These are phyloP conservation scores for Drosophila tsacasi DNA, from an alignment of 1,140 invertebrate species.

Conservation along the genomic window DNA sequence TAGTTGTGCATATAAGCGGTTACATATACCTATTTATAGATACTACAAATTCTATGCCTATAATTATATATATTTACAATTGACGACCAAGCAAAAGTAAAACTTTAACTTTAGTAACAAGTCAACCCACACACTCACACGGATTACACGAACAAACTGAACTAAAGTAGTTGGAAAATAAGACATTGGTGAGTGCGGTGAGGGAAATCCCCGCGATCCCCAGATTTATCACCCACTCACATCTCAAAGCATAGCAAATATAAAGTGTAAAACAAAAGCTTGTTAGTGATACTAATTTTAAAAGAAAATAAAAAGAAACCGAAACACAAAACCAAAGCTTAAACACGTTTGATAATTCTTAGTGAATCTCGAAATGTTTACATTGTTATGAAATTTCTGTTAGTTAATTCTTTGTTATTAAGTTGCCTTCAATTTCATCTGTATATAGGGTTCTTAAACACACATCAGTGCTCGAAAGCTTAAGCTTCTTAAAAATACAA, in stretches of 20 bases:
- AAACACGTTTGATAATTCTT: constrained; percentile 44
- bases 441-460: constrained; percentile 39
- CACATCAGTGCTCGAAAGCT: constrained; percentile 26
- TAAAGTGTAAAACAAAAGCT: constrained; percentile 53
- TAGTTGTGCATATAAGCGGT: constrained; percentile 46
- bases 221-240: constrained; percentile 22
- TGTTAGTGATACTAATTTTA: constrained; percentile 83
- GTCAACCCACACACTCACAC: constrained; percentile 37
- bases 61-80: constrained; percentile 64
- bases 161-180: constrained; percentile 40
- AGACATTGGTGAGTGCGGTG: constrained; percentile 29
- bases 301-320: constrained; percentile 27
- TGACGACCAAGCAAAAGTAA: constrained; percentile 80
- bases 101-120: constrained; percentile 73
- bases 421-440: constrained; percentile 32
- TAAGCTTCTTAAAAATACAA: constrained; percentile 29
- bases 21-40: constrained; percentile 34
- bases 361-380: constrained; percentile 42
- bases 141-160: constrained; percentile 27
- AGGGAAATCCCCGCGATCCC: not conserved
- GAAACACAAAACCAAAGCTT: constrained; percentile 22
- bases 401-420: constrained; percentile 27
- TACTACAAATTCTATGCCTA: constrained; percentile 63
- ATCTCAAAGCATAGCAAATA: constrained; percentile 31
- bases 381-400: constrained; percentile 49